Conservation (phyloP, 2,113 vertebrate genomes). For the Melanotaenia duboulayi region DNA sequence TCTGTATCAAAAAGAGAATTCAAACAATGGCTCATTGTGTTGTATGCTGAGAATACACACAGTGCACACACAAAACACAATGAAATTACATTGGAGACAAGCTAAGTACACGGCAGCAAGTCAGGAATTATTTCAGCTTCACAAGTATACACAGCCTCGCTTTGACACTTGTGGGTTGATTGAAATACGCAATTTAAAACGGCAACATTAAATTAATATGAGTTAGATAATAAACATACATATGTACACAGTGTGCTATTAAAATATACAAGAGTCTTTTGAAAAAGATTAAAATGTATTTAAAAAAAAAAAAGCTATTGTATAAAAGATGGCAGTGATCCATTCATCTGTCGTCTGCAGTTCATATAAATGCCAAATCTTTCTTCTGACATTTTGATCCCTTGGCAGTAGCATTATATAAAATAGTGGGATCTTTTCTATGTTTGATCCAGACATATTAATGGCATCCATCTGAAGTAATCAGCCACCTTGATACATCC, state of each 20-base stretch:
- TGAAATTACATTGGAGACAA: constrained; percentile 83
- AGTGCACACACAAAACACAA: constrained; percentile 29
- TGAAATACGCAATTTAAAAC: constrained; percentile 79
- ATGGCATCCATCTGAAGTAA: constrained; percentile 20
- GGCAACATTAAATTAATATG: constrained; percentile 81
- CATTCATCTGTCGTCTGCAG: constrained; percentile 83
- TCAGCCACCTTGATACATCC: constrained; percentile 14
- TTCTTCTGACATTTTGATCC: constrained; percentile 69
- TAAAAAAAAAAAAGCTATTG: constrained; percentile 74
- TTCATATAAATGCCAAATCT: constrained; percentile 84
- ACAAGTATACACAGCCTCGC: constrained; percentile 87
- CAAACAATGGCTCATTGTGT: constrained; percentile 69
- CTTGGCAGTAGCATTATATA: constrained; percentile 72
- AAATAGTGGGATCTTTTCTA: constrained; percentile 52
- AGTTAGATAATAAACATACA: constrained; percentile 79
- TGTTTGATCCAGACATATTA: constrained; percentile 43
- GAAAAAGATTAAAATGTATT: constrained; percentile 88
- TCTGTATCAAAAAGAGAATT: constrained; percentile 89
- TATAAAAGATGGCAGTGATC: constrained; percentile 95
- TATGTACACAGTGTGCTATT: constrained; percentile 83
- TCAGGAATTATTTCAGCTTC: constrained; percentile 87
- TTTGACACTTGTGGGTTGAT: constrained; percentile 72
- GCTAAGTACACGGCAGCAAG: constrained; percentile 83
- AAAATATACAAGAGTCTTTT: constrained; percentile 88
- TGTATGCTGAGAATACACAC: constrained; percentile 43